Evolutionary conservation across 2,113 vertebrate genomes (phyloP).

Genomic region (Calidris pugnax): DNA sequence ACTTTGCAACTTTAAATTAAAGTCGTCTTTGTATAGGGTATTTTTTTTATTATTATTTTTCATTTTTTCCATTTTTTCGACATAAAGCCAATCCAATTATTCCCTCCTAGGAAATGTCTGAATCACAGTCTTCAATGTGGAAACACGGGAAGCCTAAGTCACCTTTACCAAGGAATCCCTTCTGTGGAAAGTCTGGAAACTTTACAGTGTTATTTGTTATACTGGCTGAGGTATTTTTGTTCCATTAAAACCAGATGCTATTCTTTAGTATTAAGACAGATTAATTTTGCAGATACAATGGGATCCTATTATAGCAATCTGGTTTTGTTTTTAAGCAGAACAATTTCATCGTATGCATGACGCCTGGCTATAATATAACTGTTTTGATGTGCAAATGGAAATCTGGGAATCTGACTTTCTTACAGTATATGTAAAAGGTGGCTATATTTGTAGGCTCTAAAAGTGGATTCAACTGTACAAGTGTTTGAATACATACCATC

Average conservation of each 20-base stretch:
- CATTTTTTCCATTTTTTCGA: not conserved
- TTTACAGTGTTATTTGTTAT: not conserved
- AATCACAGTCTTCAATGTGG: not conserved
- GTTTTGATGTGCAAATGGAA: conserved; percentile 55
- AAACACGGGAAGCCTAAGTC: not conserved
- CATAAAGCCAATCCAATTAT: not conserved
- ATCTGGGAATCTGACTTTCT: conserved; percentile 44
- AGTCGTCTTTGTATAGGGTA: not conserved
- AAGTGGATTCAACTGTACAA: conserved; percentile 34
- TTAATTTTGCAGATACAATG: conserved; percentile 55
- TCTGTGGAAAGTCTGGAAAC: conserved; percentile 15
- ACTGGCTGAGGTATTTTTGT: conserved; percentile 31
- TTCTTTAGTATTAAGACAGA: conserved; percentile 35
- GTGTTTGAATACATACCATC: conserved; percentile 49
- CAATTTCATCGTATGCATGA: conserved; percentile 17
- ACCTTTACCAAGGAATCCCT: conserved; percentile 45
- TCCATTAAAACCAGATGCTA: conserved; percentile 53
- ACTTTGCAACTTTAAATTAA: not conserved
- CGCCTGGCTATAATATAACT: not conserved
- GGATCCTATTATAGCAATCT: conserved; percentile 44
- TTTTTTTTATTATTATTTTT: no score
- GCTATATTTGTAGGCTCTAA: conserved; percentile 37
- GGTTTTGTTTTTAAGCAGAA: conserved; percentile 54
- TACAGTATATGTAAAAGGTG: conserved; percentile 20
- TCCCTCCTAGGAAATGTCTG: not conserved